phyloP scores from a whole-genome alignment of 2,888 invertebrate species.

The Aspidiotus destructor region DNA sequence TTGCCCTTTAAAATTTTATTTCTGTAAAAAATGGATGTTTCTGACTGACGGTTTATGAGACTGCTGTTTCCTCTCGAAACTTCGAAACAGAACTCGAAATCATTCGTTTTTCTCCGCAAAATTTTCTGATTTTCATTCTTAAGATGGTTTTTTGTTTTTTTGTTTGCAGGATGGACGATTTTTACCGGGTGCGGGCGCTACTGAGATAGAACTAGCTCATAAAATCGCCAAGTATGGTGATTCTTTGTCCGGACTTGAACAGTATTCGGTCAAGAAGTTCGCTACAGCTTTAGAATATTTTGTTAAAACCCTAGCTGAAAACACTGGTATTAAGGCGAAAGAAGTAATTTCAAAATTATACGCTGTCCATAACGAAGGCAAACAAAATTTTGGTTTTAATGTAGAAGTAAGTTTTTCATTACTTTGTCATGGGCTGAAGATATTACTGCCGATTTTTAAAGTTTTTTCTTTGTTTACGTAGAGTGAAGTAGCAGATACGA shows the following conservation, averaged over 20 bases:
- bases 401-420: conserved; percentile 55
- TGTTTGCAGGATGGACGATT: conserved; percentile 50
- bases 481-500: conserved; percentile 46
- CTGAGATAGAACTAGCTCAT: conserved; percentile 85
- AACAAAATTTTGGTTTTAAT: conserved; percentile 73
- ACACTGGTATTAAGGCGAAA: conserved; percentile 80
- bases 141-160: too few relatives aligned
- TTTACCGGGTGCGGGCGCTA: conserved; percentile 89
- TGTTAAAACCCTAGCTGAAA: conserved; percentile 87
- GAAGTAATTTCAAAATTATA: conserved; percentile 80
- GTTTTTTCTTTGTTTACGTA: conserved; percentile 33
- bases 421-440: background rate
- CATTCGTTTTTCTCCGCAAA: too few relatives aligned
- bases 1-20: too few relatives aligned
- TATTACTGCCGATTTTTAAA: background rate
- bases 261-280: conserved; percentile 93
- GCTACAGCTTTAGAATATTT: conserved; percentile 75
- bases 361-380: conserved; percentile 84
- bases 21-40: too few relatives aligned
- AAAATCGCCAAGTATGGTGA: conserved; percentile 79
- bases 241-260: conserved; percentile 86
- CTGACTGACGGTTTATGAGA: too few relatives aligned
- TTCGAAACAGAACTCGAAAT: too few relatives aligned
- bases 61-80: too few relatives aligned
- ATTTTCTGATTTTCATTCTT: too few relatives aligned